phyloP scores from a whole-genome alignment of 35 echinoderm and acorn worm genomes.

The Anneissia japonica region DNA sequence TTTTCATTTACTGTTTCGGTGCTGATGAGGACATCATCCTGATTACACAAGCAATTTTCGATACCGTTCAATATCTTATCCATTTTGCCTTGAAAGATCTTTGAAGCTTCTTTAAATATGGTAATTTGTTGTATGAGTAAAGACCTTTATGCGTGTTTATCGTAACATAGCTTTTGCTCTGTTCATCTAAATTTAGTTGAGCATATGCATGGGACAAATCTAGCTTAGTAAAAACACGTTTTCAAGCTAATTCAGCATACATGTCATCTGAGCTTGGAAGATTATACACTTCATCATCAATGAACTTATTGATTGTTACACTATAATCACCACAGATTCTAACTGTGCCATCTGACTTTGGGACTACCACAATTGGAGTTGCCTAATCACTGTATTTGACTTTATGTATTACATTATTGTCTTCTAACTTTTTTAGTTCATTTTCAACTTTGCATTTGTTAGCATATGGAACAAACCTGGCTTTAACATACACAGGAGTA shows the following conservation, averaged over 20 bases:
- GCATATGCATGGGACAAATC: slow-evolving; percentile 54
- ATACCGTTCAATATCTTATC: slow-evolving; percentile 52
- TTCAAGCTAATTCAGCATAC: slow-evolving; percentile 39
- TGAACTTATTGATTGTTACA: slow-evolving; percentile 36
- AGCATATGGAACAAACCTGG: slow-evolving; percentile 52
- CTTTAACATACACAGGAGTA: slow-evolving; percentile 39
- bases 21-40: slow-evolving; percentile 49
- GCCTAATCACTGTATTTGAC: slow-evolving; percentile 25
- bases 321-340: slow-evolving; percentile 66
- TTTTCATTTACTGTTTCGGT: slow-evolving; percentile 38
- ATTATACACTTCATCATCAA: slow-evolving; percentile 25
- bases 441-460: slow-evolving; percentile 48
- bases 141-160: slow-evolving; percentile 47
- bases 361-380: slow-evolving; percentile 49
- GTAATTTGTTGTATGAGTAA: slow-evolving; percentile 17
- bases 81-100: slow-evolving; percentile 50
- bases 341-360: slow-evolving; percentile 29
- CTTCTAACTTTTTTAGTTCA: slow-evolving; percentile 39
- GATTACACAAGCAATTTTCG: slow-evolving; percentile 46
- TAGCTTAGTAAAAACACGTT: slow-evolving; percentile 44
- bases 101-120: slow-evolving; percentile 29
- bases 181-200: slow-evolving; percentile 40
- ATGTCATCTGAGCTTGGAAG: slow-evolving; percentile 47
- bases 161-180: slow-evolving; percentile 20
- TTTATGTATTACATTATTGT: not conserved